Evolutionary conservation across 2,797 vertebrate genomes (phyloP), one percentile per base, ranked within the genome.

Genomic region (Scyliorhinus canicula): DNA sequence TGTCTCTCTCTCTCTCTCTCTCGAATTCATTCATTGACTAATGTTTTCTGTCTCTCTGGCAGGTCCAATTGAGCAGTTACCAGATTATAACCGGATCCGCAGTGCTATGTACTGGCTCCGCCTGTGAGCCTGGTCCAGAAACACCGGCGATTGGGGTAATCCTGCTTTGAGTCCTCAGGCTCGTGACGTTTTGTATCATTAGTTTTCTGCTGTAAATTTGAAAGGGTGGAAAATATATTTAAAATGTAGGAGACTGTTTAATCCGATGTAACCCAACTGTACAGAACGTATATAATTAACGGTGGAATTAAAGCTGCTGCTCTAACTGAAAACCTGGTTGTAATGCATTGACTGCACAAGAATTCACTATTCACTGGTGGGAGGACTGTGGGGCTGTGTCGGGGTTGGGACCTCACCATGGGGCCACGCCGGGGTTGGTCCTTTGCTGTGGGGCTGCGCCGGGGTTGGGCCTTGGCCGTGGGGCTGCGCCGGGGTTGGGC

Each of bases 41-140:
- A 7, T 35, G 4, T 93, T 50, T 95, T 57, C 69, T 95, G 2
- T 57, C 8, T 65, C 74, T 50, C 19, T 16, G 6, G 16, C 97
- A 99, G 99, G 99, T 96, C 99, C 99, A 21, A 52, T 98, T 0
- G 99, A 99, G 95, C 98, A 99, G 97, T 97, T 99, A 44, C 97
- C 98, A 0, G 99, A 99, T 97, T 99, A 99, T 98, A 99, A 99
- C 97, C 98, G 99, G 96, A 97, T 98, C 96, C 98, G 99, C 95
- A 99, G 98, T 9, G 97, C 96, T 96, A 99, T 99, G 99, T 99
- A 98, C 97, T 99, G 99, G 99, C 96, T 99, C 95, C 98, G 99
- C 95, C 98, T 99, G 96, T 99, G 98, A 97, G 93, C 96, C 26
- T 35, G 24, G 12, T 28, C 24, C 24, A 31, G 26, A 4, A 52